Evolutionary conservation across 2,113 vertebrate species (phyloP).

Genomic region (Phycodurus eques): DNA sequence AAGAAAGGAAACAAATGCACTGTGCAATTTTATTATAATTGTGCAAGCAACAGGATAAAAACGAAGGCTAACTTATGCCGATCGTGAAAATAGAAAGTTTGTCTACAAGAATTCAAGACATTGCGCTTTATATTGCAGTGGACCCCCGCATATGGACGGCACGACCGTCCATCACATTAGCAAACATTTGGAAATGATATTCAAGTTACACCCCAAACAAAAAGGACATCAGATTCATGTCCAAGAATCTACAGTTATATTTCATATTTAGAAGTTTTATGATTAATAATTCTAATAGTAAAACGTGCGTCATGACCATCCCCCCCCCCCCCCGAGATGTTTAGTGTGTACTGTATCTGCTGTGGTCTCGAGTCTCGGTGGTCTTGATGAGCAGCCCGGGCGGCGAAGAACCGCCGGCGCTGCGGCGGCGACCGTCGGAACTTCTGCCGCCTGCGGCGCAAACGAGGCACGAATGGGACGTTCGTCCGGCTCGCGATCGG

Average conservation of each 20-base stretch:
- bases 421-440: slow-evolving; percentile 52
- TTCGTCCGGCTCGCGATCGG: too few species aligned
- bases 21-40: not conserved
- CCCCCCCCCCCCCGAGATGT: not conserved
- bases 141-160: not conserved
- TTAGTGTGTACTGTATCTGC: slow-evolving; percentile 58
- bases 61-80: not conserved
- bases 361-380: slow-evolving; percentile 67
- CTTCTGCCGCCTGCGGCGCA: slow-evolving; percentile 55
- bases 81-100: not conserved
- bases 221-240: not conserved
- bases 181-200: not conserved
- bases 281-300: not conserved
- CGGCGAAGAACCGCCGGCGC: slow-evolving; percentile 55
- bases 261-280: not conserved
- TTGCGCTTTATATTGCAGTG: not conserved
- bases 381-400: slow-evolving; percentile 75
- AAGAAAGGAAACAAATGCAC: not conserved
- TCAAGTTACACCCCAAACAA: not conserved
- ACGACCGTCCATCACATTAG: not conserved
- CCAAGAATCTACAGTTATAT: not conserved
- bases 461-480: not conserved
- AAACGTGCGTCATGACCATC: not conserved
- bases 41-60: not conserved
- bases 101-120: not conserved